Conservation (phyloP, 2,797 vertebrate species). For the Microhierax caerulescens region DNA sequence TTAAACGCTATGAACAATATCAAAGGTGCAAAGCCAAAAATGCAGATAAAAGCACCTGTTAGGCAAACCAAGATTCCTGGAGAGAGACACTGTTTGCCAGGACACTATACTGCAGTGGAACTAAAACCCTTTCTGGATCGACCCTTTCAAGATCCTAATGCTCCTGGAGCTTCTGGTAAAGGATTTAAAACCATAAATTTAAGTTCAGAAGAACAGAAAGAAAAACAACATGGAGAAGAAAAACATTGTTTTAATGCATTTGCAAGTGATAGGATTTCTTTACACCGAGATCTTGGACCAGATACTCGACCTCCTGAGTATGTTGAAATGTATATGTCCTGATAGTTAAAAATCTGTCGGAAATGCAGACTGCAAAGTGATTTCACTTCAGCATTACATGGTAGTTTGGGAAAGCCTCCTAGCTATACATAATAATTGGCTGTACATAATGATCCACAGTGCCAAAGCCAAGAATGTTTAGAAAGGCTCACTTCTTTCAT, state of each 20-base stretch:
- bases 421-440: background rate
- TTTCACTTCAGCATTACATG: background rate
- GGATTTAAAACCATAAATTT: constrained; percentile 85
- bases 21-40: constrained; percentile 91
- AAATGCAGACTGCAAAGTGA: background rate
- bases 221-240: constrained; percentile 89
- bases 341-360: background rate
- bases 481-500: background rate
- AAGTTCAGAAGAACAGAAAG: constrained; percentile 86
- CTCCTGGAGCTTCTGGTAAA: constrained; percentile 91
- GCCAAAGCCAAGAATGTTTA: background rate
- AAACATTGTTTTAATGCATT: constrained; percentile 98
- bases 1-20: constrained; percentile 95
- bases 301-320: constrained; percentile 99
- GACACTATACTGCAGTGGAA: constrained; percentile 89
- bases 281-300: constrained; percentile 93
- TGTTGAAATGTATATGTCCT: constrained; percentile 64
- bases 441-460: background rate
- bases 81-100: constrained; percentile 82
- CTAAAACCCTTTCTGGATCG: constrained; percentile 87
- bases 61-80: constrained; percentile 77
- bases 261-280: constrained; percentile 95
- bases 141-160: constrained; percentile 85
- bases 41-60: constrained; percentile 94
- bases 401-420: background rate